Evolutionary conservation across 1,140 invertebrate species (phyloP), one percentile per base, ranked within the genome.

Genomic region (Sarcophaga peregrina): DNA sequence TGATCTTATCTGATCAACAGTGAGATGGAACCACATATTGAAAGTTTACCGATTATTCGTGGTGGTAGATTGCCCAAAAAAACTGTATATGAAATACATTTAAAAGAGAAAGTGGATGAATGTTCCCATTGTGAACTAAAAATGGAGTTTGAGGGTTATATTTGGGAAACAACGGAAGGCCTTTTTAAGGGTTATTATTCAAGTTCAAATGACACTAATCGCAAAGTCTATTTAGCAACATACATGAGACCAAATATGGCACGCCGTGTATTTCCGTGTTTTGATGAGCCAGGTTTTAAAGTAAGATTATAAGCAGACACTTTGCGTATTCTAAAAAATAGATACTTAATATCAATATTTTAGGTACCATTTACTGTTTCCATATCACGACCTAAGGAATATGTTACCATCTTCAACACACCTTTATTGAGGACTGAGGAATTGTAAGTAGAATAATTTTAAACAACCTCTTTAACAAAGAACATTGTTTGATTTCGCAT

Each of bases 231-330:
- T 85, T 91, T 95, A 3, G 95, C 93, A 0, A 96, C 96, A 1
- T 94, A 97, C 87, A 92, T 98, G 82, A 93, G 96, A 83, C 94
- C 96, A 0, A 96, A 95, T 82, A 94, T 96, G 88, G 97, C 97
- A 0, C 92, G 96, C 37, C 93, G 93, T 48, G 93, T 97, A 78
- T 98, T 98, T 89, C 98, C 98, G 0, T 98, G 97, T 87, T 97
- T 98, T 90, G 97, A 99, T 89, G 96, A 98, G 87, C 97, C 97
- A 0, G 92, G 91, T 2, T 93, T 96, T 84, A 98, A 98, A 91
- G 87, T 81, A 58, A 20, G 11, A 7, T 8, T 73, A 10, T 15
- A 3, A 37, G 25, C 25, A 2, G 1, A 37, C 25, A 37, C 25
- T 37, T 37, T 37, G 1, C 1, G 25, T 37, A 37, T 37, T 37